phyloP scores from a whole-genome alignment of 2,888 invertebrate genomes.

The Netelia fuscicornis region DNA sequence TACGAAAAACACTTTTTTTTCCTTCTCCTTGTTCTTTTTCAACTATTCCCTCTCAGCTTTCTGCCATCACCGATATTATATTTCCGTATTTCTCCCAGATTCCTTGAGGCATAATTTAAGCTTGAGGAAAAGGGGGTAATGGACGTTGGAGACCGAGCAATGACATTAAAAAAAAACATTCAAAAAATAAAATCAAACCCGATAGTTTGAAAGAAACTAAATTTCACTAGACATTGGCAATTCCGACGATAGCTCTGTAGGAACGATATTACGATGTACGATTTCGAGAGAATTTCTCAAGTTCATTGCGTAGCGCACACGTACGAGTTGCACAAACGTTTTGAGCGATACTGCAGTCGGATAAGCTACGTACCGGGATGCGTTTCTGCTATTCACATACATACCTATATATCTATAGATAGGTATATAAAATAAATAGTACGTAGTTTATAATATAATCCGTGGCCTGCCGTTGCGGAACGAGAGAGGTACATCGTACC shows the following conservation, averaged over 20 bases:
- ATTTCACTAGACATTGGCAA: background rate
- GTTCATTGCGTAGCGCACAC: conserved; percentile 49
- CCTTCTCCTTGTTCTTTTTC: background rate
- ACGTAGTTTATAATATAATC: conserved; percentile 66
- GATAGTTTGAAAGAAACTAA: background rate
- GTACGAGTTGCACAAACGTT: conserved; percentile 17
- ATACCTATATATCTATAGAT: background rate
- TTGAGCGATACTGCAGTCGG: conserved; percentile 30
- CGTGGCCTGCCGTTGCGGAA: conserved; percentile 69
- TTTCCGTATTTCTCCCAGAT: conserved; percentile 41
- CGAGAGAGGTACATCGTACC: conserved; percentile 73
- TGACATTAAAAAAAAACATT: no score
- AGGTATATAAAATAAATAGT: conserved; percentile 33
- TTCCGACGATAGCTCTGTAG: conserved; percentile 2
- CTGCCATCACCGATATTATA: conserved; percentile 51
- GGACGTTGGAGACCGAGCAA: background rate
- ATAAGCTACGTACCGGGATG: conserved; percentile 42
- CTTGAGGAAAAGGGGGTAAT: background rate
- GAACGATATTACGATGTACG: conserved; percentile 16
- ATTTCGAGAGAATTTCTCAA: conserved; percentile 43
- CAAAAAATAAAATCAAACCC: no score
- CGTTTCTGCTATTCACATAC: conserved; percentile 33
- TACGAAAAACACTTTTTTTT: conserved; percentile 49
- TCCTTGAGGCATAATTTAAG: conserved; percentile 18
- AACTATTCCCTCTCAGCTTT: background rate